Percentiles rank a stretch among this genome's conserved stretches.
Evolutionary conservation across 2,888 invertebrate species (phyloP).

Genomic region (Trichopoda pennipes): DNA sequence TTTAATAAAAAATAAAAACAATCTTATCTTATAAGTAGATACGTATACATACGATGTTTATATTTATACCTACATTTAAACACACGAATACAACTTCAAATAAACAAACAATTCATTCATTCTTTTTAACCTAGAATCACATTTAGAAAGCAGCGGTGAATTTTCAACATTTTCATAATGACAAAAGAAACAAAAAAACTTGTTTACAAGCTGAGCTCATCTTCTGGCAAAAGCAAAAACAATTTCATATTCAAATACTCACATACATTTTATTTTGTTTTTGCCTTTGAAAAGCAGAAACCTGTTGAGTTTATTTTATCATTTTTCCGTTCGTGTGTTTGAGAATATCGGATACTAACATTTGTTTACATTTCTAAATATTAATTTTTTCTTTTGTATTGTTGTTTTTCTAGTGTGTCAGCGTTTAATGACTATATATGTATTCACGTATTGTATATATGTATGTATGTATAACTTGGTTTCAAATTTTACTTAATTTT

Average conservation of each 20-base stretch:
- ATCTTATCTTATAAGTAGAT: neutral
- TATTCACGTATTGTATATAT: too few relatives aligned
- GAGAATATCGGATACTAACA: neutral
- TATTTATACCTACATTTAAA: neutral
- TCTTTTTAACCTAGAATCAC: neutral
- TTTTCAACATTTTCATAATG: neutral
- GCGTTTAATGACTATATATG: too few relatives aligned
- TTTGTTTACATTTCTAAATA: neutral
- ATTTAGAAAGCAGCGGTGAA: neutral
- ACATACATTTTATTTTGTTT: constrained; percentile 19
- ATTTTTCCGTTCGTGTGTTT: neutral
- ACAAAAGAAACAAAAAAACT: constrained; percentile 24
- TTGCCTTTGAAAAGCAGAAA: constrained; percentile 14
- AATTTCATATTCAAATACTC: constrained; percentile 46
- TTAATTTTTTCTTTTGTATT: too few relatives aligned
- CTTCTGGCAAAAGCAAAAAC: constrained; percentile 40
- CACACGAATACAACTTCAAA: neutral
- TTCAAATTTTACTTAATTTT: neutral
- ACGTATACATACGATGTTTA: neutral
- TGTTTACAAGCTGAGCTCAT: constrained; percentile 63
- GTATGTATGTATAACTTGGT: too few relatives aligned
- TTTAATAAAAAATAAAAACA: neutral
- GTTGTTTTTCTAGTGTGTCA: too few relatives aligned
- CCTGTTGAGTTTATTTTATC: constrained; percentile 32
- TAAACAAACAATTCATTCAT: constrained; percentile 24